These are phyloP conservation scores for Petrocephalus schoutedeni DNA, from an alignment of 2,797 vertebrate genomes.

Conservation along the genomic window DNA sequence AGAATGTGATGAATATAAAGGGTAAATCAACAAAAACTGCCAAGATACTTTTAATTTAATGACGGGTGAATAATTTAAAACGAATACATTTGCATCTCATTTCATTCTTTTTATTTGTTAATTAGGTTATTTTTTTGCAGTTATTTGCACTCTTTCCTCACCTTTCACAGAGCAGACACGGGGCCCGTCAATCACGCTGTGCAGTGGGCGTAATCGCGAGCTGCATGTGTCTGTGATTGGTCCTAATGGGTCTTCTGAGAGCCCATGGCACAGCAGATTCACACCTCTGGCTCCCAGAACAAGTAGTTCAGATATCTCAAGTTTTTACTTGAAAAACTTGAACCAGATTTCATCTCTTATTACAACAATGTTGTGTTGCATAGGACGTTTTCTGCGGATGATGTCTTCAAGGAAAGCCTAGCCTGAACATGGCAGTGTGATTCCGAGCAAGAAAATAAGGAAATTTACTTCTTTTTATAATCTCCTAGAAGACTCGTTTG, in stretches of 20 bases:
- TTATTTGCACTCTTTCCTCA: not conserved
- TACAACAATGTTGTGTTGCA: not conserved
- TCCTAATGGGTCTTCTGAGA: not conserved
- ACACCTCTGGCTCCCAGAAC: not conserved
- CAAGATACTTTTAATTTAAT: not conserved
- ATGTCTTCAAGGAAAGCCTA: not conserved
- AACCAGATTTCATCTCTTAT: not conserved
- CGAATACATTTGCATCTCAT: not conserved
- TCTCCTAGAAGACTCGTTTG: not conserved
- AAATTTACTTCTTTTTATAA: not conserved
- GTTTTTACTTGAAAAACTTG: not conserved
- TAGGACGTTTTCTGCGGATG: not conserved
- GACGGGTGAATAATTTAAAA: not conserved
- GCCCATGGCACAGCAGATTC: not conserved
- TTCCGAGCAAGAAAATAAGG: not conserved
- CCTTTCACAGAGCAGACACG: not conserved
- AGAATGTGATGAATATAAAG: not conserved
- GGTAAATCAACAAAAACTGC: not conserved
- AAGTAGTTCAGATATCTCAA: not conserved
- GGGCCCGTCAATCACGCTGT: not conserved
- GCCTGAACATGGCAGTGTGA: not conserved
- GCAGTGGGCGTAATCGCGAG: not conserved
- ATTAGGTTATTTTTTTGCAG: not conserved
- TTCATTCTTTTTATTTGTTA: not conserved
- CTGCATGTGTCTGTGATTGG: not conserved